Evolutionary conservation across 1,140 invertebrate genomes (phyloP).

Genomic region (Polypedilum vanderplanki): DNA sequence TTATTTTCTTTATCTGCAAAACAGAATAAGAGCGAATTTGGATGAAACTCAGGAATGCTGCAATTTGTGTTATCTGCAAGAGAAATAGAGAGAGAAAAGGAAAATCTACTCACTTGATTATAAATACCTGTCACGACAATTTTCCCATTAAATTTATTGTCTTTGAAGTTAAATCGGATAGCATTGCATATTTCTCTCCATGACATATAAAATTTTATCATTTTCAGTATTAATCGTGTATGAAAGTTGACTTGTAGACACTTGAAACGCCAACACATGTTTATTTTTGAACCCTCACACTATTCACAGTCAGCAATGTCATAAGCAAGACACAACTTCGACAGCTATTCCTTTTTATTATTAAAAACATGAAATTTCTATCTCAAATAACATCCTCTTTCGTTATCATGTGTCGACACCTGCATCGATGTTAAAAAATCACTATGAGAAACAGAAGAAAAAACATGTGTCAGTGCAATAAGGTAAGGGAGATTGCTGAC

Average conservation of each 20-base stretch:
- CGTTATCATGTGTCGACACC: constrained; percentile 2
- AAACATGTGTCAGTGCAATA: constrained; percentile 27
- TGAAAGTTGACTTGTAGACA: not conserved
- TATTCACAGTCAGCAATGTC: not conserved
- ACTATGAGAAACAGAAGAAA: not conserved
- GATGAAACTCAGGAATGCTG: not conserved
- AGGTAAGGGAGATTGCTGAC: not conserved
- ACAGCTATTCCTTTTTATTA: constrained; percentile 15
- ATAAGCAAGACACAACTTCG: constrained; percentile 11
- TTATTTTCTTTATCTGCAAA: not conserved
- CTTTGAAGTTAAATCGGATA: not conserved
- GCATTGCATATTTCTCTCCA: not conserved
- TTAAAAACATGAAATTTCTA: not conserved
- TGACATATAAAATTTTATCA: constrained; percentile 21
- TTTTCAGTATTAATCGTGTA: constrained; percentile 8
- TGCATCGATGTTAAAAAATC: not conserved
- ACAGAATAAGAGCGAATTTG: not conserved
- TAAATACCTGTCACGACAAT: constrained; percentile 26
- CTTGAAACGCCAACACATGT: constrained; percentile 21
- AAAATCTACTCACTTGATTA: constrained; percentile 25
- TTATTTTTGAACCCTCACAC: not conserved
- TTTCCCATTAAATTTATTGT: not conserved
- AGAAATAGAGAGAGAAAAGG: not conserved
- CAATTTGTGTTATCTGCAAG: constrained; percentile 1
- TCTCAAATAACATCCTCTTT: not conserved